These are phyloP conservation scores for Tyrannus savana DNA, from an alignment of 2,113 vertebrate genomes.

Conservation along the genomic window DNA sequence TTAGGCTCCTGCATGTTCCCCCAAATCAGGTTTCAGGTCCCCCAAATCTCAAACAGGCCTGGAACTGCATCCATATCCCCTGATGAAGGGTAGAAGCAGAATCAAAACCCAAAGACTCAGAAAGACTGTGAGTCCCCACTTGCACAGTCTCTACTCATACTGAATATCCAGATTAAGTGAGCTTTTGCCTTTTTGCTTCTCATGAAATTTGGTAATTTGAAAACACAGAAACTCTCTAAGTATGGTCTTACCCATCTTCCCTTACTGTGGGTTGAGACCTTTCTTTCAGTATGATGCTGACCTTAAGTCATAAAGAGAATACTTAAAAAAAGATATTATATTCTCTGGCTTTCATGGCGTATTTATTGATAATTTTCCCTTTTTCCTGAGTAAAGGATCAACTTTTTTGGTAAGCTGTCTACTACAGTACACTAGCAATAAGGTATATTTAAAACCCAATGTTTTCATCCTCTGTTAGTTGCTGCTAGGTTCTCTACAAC, in stretches of 20 bases:
- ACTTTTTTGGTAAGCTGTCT: not conserved
- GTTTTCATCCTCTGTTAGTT: not conserved
- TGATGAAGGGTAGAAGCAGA: not conserved
- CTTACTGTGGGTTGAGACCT: not conserved
- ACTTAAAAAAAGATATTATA: not conserved
- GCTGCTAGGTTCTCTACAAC: not conserved
- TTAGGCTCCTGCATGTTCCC: not conserved
- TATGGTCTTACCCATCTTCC: not conserved
- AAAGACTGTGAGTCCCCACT: not conserved
- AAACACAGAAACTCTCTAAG: not conserved
- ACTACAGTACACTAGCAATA: not conserved
- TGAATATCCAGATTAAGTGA: not conserved
- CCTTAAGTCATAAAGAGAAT: not conserved
- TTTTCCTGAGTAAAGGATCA: not conserved
- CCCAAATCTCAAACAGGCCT: not conserved
- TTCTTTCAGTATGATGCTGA: not conserved
- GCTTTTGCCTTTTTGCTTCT: not conserved
- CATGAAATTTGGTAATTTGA: not conserved
- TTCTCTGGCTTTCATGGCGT: not conserved
- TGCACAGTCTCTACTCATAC: not conserved
- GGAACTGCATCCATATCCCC: not conserved
- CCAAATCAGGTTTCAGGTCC: not conserved
- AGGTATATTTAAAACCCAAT: not conserved
- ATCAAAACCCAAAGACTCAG: not conserved
- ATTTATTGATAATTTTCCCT: not conserved